Conservation (phyloP, 2,888 invertebrate species). For the Cheilosia urbana region DNA sequence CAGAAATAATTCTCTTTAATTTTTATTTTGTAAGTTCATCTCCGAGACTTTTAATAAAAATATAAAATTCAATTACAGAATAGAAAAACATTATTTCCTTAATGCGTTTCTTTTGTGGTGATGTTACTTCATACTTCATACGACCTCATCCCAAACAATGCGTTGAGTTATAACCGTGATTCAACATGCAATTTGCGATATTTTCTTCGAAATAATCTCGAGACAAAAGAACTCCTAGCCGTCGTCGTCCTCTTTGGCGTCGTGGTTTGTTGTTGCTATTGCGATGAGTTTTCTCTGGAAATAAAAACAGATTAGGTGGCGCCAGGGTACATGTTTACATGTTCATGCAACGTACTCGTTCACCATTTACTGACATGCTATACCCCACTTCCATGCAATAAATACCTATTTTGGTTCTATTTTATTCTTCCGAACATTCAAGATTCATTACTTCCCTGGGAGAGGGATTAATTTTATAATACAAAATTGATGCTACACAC, state of each 20-base stretch:
- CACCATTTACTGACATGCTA: constrained; percentile 29
- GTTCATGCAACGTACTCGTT: constrained; percentile 48
- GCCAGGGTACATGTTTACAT: constrained; percentile 56
- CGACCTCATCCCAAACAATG: constrained; percentile 8
- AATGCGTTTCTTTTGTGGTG: constrained; percentile 17
- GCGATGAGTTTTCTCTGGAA: constrained; percentile 15
- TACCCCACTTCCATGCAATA: constrained; percentile 33
- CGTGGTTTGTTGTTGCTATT: constrained; percentile 14
- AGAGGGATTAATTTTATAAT: constrained; percentile 29
- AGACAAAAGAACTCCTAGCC: constrained; percentile 28
- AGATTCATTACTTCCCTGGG: constrained; percentile 53
- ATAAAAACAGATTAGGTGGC: constrained; percentile 58
- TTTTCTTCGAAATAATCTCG: constrained; percentile 32
- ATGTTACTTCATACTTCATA: neutral
- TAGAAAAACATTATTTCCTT: constrained; percentile 30
- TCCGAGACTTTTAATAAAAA: neutral
- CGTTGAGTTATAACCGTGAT: constrained; percentile 17
- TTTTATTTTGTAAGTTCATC: neutral
- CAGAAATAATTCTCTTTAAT: neutral
- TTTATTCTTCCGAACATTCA: constrained; percentile 26
- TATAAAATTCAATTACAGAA: constrained; percentile 7
- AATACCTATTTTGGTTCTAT: constrained; percentile 1
- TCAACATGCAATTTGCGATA: constrained; percentile 47
- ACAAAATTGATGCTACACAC: constrained; percentile 56
- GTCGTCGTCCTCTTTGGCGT: constrained; percentile 4